A percentile compares a stretch with the other conserved stretches of the same genome.
phyloP scores from a whole-genome alignment of 2,797 vertebrate species.

The Rhinella marina region DNA sequence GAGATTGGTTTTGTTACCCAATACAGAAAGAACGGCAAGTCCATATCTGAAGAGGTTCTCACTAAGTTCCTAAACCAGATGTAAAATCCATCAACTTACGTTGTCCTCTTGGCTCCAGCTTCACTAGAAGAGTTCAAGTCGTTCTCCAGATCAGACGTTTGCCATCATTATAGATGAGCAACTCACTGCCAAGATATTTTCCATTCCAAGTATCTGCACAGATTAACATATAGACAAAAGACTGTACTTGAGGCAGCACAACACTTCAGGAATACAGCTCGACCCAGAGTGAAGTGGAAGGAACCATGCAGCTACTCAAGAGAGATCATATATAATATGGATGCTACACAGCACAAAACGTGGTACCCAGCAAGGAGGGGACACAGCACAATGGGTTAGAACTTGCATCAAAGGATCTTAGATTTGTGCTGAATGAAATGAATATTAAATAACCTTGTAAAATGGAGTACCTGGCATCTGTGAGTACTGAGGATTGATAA shows the following conservation, averaged over 20 bases:
- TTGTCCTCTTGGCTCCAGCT: background rate
- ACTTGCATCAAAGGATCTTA: background rate
- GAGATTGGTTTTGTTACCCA: background rate
- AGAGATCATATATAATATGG: background rate
- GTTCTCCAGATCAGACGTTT: background rate
- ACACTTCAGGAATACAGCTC: background rate
- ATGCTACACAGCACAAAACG: background rate
- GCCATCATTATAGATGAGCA: background rate
- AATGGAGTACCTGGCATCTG: background rate
- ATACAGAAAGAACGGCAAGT: background rate
- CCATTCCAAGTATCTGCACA: background rate
- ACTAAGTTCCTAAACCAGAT: background rate
- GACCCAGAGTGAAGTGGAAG: background rate
- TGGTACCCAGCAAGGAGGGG: background rate
- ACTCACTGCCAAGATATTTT: constrained; percentile 34
- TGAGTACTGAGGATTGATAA: background rate
- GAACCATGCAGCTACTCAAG: background rate
- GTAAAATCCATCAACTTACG: background rate
- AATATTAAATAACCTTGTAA: background rate
- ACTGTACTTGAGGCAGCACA: background rate
- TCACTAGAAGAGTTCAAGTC: background rate
- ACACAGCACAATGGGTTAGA: background rate
- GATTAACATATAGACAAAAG: background rate
- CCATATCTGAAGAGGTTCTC: background rate
- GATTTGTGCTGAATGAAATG: background rate